Conservation (phyloP, 2,797 vertebrate genomes). For the Sebastes vulpes region DNA sequence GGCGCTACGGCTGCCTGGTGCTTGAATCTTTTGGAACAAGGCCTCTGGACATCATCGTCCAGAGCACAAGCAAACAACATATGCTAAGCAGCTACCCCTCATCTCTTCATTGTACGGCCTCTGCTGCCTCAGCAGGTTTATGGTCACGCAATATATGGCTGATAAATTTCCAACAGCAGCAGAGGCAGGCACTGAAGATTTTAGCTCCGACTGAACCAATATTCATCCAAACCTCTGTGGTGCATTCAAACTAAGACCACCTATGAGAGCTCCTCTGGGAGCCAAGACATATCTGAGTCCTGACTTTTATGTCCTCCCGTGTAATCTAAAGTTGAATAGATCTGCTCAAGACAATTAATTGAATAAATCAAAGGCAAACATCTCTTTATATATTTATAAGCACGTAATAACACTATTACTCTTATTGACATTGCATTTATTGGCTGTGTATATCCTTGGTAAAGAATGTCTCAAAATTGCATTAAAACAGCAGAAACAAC, state of each 20-base stretch:
- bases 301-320: conserved; percentile 58
- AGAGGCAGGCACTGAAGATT: conserved; percentile 6
- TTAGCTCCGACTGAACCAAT: conserved; percentile 42
- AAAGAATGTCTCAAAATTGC: conserved; percentile 57
- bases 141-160: conserved; percentile 9
- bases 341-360: conserved; percentile 73
- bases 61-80: conserved; percentile 43
- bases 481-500: conserved; percentile 53
- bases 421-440: conserved; percentile 81
- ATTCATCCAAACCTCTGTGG: conserved; percentile 48
- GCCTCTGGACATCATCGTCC: conserved; percentile 58
- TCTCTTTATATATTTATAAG: conserved; percentile 86
- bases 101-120: background rate
- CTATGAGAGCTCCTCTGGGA: conserved; percentile 26
- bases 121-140: conserved; percentile 50
- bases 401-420: conserved; percentile 82
- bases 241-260: conserved; percentile 37
- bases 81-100: conserved; percentile 19
- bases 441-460: conserved; percentile 70
- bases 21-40: conserved; percentile 63
- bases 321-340: conserved; percentile 59
- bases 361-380: conserved; percentile 82
- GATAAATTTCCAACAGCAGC: conserved; percentile 19
- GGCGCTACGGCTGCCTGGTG: conserved; percentile 59
- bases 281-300: conserved; percentile 3